A percentile compares a stretch with the other conserved stretches of the same genome.
These are phyloP conservation scores for Halesus radiatus DNA, from an alignment of 1,140 invertebrate genomes.

Conservation along the genomic window DNA sequence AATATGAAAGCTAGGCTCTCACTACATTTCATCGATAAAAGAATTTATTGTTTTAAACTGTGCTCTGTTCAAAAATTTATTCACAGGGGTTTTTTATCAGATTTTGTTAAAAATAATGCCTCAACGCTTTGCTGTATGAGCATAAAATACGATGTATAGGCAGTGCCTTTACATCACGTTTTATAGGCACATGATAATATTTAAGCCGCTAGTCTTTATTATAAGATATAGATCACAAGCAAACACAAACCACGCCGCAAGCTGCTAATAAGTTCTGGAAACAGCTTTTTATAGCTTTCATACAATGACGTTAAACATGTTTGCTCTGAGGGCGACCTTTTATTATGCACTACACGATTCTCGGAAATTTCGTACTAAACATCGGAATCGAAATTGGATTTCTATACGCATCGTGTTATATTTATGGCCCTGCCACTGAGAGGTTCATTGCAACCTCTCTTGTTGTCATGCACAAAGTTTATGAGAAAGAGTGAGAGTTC, in stretches of 20 bases:
- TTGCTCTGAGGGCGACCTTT: not conserved
- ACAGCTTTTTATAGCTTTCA: slow-evolving; percentile 8
- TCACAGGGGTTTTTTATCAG: too few species aligned
- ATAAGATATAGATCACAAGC: slow-evolving; percentile 14
- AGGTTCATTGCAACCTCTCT: not conserved
- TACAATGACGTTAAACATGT: not conserved
- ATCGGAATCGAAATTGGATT: not conserved
- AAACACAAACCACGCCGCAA: slow-evolving; percentile 5
- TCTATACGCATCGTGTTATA: not conserved
- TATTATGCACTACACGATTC: slow-evolving; percentile 19
- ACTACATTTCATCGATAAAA: too few species aligned
- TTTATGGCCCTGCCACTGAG: not conserved
- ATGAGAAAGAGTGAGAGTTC: too few species aligned
- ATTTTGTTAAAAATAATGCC: too few species aligned
- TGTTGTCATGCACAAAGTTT: too few species aligned
- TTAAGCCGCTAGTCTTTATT: not conserved
- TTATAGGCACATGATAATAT: too few species aligned
- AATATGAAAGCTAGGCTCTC: too few species aligned
- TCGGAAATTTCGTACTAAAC: not conserved
- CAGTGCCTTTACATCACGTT: too few species aligned
- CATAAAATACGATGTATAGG: too few species aligned
- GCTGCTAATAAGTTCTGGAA: slow-evolving; percentile 25
- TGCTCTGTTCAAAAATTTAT: too few species aligned
- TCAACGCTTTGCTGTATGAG: too few species aligned
- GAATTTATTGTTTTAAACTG: too few species aligned